A percentile compares a stretch with the other conserved stretches of the same genome.
These are phyloP conservation scores for Bothrops jararaca DNA, from an alignment of 2,113 vertebrate genomes.

Conservation along the genomic window DNA sequence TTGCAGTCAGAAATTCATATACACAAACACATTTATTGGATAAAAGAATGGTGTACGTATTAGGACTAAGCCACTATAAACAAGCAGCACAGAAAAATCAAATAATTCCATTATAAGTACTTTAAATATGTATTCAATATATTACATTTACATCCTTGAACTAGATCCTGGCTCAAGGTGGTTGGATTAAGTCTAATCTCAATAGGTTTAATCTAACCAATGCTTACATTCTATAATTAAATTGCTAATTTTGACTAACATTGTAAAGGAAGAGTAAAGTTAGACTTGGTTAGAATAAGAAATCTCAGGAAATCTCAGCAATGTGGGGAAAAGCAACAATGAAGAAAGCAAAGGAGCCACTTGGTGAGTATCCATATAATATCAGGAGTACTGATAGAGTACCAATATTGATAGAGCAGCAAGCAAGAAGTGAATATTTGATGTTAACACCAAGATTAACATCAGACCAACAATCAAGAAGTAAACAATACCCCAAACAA, in stretches of 20 bases:
- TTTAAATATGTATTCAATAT: neutral
- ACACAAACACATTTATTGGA: neutral
- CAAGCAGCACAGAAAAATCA: neutral
- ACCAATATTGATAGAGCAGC: neutral
- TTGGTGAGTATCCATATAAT: neutral
- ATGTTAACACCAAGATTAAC: neutral
- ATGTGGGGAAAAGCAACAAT: neutral
- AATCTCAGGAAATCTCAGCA: neutral
- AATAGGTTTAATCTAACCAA: neutral
- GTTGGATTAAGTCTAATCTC: neutral
- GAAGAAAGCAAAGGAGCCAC: neutral
- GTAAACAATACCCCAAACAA: neutral
- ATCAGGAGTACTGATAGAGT: neutral
- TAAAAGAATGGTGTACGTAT: neutral
- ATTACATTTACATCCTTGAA: neutral
- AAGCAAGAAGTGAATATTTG: neutral
- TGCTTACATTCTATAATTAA: neutral
- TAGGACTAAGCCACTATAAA: neutral
- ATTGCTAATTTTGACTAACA: neutral
- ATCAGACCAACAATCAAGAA: neutral
- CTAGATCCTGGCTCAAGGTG: neutral
- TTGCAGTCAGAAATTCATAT: neutral
- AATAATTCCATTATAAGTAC: neutral
- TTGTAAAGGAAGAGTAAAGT: neutral
- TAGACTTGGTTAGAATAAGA: neutral